These are phyloP conservation scores for Callimorpha dominula DNA, from an alignment of 2,888 invertebrate genomes.

Conservation along the genomic window DNA sequence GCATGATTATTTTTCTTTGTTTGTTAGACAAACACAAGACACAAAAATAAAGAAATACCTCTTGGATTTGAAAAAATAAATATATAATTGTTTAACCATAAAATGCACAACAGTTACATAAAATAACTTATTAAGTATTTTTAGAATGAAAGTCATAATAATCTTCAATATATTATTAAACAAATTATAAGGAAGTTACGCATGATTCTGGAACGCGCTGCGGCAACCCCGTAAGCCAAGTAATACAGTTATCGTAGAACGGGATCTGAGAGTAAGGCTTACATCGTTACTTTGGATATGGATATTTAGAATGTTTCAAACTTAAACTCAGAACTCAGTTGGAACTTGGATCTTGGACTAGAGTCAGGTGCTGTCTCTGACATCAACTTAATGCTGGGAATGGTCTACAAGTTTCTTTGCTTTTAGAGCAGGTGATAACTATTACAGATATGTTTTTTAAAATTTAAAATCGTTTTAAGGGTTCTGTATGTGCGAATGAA, in stretches of 20 bases:
- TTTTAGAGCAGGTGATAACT: no score
- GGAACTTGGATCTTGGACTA: background rate
- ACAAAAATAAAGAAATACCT: background rate
- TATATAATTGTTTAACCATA: no score
- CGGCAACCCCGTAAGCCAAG: conserved; percentile 19
- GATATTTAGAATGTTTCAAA: background rate
- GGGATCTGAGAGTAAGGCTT: conserved; percentile 12
- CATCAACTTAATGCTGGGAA: background rate
- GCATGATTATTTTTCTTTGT: background rate
- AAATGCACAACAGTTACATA: no score
- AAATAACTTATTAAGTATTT: no score
- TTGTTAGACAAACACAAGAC: background rate
- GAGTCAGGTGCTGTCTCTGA: background rate
- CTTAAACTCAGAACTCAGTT: background rate
- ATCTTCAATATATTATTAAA: background rate
- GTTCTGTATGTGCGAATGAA: no score
- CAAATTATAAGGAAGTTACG: conserved; percentile 12
- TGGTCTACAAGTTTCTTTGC: no score
- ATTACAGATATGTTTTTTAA: no score
- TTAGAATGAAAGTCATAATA: no score
- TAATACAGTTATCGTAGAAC: conserved; percentile 22
- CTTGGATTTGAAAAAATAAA: background rate
- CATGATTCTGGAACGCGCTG: conserved; percentile 10
- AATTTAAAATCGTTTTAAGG: no score
- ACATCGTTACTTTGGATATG: background rate